Evolutionary conservation across 2,888 invertebrate species (phyloP).

Genomic region (Diadegma fenestrale): DNA sequence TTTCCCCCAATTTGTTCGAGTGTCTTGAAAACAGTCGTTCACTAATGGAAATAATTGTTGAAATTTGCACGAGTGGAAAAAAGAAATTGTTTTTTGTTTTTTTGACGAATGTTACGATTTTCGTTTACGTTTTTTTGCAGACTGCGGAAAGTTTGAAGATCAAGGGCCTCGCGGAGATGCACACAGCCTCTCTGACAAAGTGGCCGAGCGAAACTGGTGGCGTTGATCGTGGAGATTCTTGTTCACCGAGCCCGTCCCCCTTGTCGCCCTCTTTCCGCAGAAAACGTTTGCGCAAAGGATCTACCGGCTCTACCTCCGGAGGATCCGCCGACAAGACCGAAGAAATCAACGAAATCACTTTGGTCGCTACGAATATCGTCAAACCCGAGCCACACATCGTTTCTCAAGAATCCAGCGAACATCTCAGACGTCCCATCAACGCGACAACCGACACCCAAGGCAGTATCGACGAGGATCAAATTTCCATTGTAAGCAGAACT

Average conservation of each 20-base stretch:
- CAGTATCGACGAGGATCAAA: slow-evolving; percentile 82
- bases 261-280: slow-evolving; percentile 88
- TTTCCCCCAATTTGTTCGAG: neutral
- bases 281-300: slow-evolving; percentile 89
- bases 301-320: slow-evolving; percentile 86
- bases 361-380: slow-evolving; percentile 82
- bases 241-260: slow-evolving; percentile 85
- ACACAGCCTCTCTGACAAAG: slow-evolving; percentile 90
- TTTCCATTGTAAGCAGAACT: slow-evolving; percentile 80
- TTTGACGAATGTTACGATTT: neutral
- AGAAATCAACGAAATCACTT: slow-evolving; percentile 81
- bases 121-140: slow-evolving; percentile 85
- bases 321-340: slow-evolving; percentile 81
- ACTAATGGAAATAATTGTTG: neutral
- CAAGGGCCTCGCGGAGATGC: slow-evolving; percentile 95
- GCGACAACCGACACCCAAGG: slow-evolving; percentile 81
- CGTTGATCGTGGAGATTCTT: slow-evolving; percentile 81
- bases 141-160: slow-evolving; percentile 95
- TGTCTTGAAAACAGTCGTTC: neutral
- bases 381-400: slow-evolving; percentile 81
- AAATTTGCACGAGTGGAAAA: neutral
- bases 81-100: neutral
- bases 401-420: slow-evolving; percentile 78
- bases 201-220: slow-evolving; percentile 86
- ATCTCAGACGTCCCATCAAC: slow-evolving; percentile 79